Evolutionary conservation across 1,140 invertebrate genomes (phyloP), one percentile per base, ranked within the genome.

Genomic region (Cydia strobilella): DNA sequence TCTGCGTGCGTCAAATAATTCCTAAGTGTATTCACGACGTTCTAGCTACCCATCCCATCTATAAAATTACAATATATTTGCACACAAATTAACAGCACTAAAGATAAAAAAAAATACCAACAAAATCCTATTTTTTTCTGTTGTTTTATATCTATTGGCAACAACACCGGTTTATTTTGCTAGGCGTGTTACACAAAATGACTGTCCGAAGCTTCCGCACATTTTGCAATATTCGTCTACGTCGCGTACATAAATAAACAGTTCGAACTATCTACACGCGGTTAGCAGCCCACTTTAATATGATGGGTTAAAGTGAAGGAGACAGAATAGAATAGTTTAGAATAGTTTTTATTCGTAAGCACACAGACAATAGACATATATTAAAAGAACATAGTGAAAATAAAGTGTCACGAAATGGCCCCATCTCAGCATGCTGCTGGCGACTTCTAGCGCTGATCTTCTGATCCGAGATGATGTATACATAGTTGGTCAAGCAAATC

Each of bases 221-320:
- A 82, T 84, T 86, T 81, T 79, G 78, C 80, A 83, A 82, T 76
- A 77, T 73, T 72, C 39, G 74, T 72, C 39, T 23, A 23, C 48
- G 76, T 71, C 74, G 73, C 63, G 51, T 72, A 81, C 79, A 73
- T 72, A 81, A 86, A 84, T 84, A 84, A 77, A 76, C 23, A 48
- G 77, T 77, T 76, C 77, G 75, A 76, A 73, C 72, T 66, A 76
- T 78, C 65, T 73, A 59, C 71, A 71, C 66, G 63, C 12, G 15
- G 63, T 66, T 35, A 31, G 63, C 15, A 25, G 63, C 6, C 15
- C 63, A 6, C 63, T 66, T 31, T 31, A 4, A n/a, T 35, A 13
- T 35, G 63, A 66, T 27, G 25, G 63, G 25, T 35, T 31, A 6
- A 35, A 39, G 35, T 39, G 35, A 1, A 35, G 31, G 35, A 10